Conservation (phyloP, 2,113 vertebrate genomes). For the Beaufortia kweichowensis region DNA sequence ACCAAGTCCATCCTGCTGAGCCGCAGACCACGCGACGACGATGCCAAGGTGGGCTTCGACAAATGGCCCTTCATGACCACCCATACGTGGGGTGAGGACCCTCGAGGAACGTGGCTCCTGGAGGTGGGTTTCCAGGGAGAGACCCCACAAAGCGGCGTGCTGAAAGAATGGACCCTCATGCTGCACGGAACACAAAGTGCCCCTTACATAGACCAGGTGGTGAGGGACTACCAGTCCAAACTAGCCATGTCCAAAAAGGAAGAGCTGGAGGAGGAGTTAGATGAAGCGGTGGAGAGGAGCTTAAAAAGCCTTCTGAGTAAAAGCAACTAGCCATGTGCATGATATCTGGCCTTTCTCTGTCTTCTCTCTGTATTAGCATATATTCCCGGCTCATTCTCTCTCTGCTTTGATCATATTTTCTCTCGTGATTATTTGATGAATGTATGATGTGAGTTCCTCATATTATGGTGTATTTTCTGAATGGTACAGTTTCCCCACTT, state of each 20-base stretch:
- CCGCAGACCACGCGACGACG: slow-evolving; percentile 90
- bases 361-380: slow-evolving; percentile 45
- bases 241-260: slow-evolving; percentile 99
- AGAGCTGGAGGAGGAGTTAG: slow-evolving; percentile 96
- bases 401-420: slow-evolving; percentile 58
- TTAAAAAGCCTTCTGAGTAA: slow-evolving; percentile 92
- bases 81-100: slow-evolving; percentile 98
- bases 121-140: slow-evolving; percentile 88
- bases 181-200: slow-evolving; percentile 97
- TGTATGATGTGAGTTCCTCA: slow-evolving; percentile 74
- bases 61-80: slow-evolving; percentile 99
- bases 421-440: slow-evolving; percentile 69
- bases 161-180: slow-evolving; percentile 99
- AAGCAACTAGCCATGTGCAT: slow-evolving; percentile 79
- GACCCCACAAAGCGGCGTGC: slow-evolving; percentile 82
- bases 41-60: slow-evolving; percentile 97
- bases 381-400: slow-evolving; percentile 51
- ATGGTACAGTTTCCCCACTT: neutral
- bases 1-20: slow-evolving; percentile 97
- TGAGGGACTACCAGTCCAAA: slow-evolving; percentile 98
- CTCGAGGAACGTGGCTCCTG: slow-evolving; percentile 91
- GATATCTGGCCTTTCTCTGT: slow-evolving; percentile 55
- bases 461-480: slow-evolving; percentile 71
- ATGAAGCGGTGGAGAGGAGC: slow-evolving; percentile 95
- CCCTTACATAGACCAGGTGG: slow-evolving; percentile 97